Conservation (phyloP, 2,113 vertebrate species). For the Trematomus loennbergii region DNA sequence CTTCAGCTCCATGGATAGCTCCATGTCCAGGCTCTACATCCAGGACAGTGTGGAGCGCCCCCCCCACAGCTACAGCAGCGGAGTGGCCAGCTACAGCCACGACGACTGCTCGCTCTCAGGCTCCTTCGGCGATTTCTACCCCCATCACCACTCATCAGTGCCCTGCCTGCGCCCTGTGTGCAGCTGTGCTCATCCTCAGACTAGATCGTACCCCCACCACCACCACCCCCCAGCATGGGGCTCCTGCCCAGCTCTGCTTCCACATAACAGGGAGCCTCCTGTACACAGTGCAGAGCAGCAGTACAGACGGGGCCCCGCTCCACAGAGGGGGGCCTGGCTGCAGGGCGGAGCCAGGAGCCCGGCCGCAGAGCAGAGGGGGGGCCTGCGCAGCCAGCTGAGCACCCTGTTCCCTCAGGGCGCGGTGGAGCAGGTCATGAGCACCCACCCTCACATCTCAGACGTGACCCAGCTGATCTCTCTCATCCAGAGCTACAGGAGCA, state of each 20-base stretch:
- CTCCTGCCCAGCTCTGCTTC: conserved; percentile 60
- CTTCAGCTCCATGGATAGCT: conserved; percentile 73
- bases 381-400: conserved; percentile 75
- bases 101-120: conserved; percentile 1
- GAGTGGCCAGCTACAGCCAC: conserved; percentile 55
- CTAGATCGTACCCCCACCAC: neutral
- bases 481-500: conserved; percentile 70
- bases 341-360: conserved; percentile 19
- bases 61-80: conserved; percentile 68
- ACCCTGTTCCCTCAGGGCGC: conserved; percentile 75
- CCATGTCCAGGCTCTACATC: conserved; percentile 63
- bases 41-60: conserved; percentile 47
- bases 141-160: neutral
- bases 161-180: neutral
- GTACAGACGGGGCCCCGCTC: conserved; percentile 31
- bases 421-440: conserved; percentile 74
- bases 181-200: conserved; percentile 41
- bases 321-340: conserved; percentile 27
- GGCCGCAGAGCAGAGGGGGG: conserved; percentile 48
- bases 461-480: conserved; percentile 67
- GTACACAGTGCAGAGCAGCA: conserved; percentile 18
- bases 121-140: fast-evolving
- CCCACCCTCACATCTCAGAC: conserved; percentile 72
- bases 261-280: conserved; percentile 8
- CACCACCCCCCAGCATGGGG: conserved; percentile 22